phyloP scores from a whole-genome alignment of 1,140 invertebrate species.

The Prorops nasuta region DNA sequence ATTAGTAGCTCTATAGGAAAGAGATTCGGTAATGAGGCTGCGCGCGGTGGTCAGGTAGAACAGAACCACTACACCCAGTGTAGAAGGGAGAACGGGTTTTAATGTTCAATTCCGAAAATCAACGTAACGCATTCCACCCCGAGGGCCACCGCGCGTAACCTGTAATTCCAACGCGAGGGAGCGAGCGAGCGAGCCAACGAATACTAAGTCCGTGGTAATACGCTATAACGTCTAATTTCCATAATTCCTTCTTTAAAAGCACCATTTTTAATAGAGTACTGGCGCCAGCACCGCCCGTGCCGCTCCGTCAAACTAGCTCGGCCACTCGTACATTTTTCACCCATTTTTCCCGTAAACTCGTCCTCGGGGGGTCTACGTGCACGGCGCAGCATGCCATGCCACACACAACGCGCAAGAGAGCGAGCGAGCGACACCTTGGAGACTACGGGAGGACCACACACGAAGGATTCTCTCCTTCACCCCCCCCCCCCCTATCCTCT shows the following conservation, averaged over 20 bases:
- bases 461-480: slow-evolving; percentile 11
- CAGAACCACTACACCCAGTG: too few relatives aligned
- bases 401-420: too few relatives aligned
- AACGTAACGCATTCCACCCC: slow-evolving; percentile 45
- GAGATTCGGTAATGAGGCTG: too few relatives aligned
- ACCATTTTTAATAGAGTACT: slow-evolving; percentile 53
- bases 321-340: background rate
- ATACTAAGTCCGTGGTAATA: slow-evolving; percentile 37
- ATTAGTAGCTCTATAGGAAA: too few relatives aligned
- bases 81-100: too few relatives aligned
- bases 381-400: background rate
- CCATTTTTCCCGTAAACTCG: background rate
- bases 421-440: background rate
- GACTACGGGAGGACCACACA: slow-evolving; percentile 10
- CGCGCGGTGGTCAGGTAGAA: too few relatives aligned
- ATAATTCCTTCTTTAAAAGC: slow-evolving; percentile 55
- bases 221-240: slow-evolving; percentile 48
- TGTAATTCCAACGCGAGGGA: slow-evolving; percentile 50
- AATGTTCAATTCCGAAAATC: slow-evolving; percentile 41
- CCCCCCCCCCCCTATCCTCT: too few relatives aligned
- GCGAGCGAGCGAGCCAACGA: too few relatives aligned
- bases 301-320: background rate
- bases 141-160: slow-evolving; percentile 39
- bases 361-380: background rate
- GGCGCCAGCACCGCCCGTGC: slow-evolving; percentile 33